Percentiles rank a stretch among this genome's conserved stretches.
Evolutionary conservation across 2,797 vertebrate species (phyloP).

Genomic region (Fistularia commersonii): DNA sequence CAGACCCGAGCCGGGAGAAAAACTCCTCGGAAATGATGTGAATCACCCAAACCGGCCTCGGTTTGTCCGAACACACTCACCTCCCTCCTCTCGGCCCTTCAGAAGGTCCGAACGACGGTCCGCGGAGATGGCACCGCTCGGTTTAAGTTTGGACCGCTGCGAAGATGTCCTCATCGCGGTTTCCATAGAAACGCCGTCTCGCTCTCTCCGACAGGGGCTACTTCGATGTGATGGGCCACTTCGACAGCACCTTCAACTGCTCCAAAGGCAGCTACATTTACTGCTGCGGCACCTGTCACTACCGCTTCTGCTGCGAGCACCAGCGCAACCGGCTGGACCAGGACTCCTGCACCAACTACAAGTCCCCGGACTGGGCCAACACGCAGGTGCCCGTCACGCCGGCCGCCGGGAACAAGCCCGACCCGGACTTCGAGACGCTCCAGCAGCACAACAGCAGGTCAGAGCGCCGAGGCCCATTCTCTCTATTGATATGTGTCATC

Average conservation of each 20-base stretch:
- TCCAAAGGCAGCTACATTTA: constrained; percentile 87
- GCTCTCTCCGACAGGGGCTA: constrained; percentile 70
- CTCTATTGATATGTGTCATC: too few relatives aligned
- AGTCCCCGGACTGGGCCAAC: constrained; percentile 81
- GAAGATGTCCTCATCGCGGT: neutral
- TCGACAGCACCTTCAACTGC: constrained; percentile 89
- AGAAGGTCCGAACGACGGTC: too few relatives aligned
- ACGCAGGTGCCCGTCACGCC: constrained; percentile 69
- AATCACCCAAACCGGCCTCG: too few relatives aligned
- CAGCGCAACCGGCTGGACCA: constrained; percentile 84
- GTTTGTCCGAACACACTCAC: too few relatives aligned
- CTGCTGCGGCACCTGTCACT: constrained; percentile 92
- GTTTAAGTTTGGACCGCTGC: neutral
- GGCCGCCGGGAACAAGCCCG: constrained; percentile 54
- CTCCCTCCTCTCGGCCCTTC: too few relatives aligned
- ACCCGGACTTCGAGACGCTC: constrained; percentile 76
- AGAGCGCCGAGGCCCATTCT: neutral
- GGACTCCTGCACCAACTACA: constrained; percentile 84
- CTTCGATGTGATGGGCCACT: constrained; percentile 92
- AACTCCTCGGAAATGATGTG: too few relatives aligned
- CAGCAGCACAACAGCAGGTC: constrained; percentile 78
- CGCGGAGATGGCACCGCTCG: neutral
- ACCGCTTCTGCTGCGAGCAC: constrained; percentile 93
- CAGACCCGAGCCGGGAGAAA: too few relatives aligned
- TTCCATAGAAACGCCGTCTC: too few relatives aligned